Base-by-base conservation (phyloP, 1,140 invertebrate species). In the Frieseomelitta varia region DNA sequence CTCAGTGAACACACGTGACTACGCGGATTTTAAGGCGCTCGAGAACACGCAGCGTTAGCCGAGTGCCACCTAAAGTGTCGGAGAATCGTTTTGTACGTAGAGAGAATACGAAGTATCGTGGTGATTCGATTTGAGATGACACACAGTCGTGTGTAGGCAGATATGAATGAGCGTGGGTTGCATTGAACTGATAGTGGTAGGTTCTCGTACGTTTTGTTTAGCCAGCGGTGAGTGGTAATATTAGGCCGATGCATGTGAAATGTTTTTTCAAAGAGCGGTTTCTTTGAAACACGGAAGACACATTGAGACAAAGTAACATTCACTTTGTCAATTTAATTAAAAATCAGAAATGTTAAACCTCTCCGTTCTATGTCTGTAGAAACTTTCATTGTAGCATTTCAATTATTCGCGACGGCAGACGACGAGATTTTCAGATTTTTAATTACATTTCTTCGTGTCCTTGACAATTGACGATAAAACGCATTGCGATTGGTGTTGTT, bases 131-230 rank as follows among this genome's bases (percentile, higher is more conserved):
- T 17, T 24, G 15, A 15, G 12, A 17, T 24, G 69, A 15, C n/a
- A n/a, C n/a, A n/a, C 24, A 27, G 39, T 27, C 24, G 34, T 4
- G 19, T 56, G 15, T 30, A n/a, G 12, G 39, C 51, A 15, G 27
- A 56, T n/a, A 63, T 79, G 77, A 69, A 47, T 58, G 68, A 80
- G 53, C 67, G 55, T 58, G 68, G 79, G 79, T 72, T 61, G 79
- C 68, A 80, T 72, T 71, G 55, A 61, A 51, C 24, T 55, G 27
- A 30, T 67, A 47, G 67, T 39, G 77, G 77, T 79, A 68, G 77
- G 63, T 68, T 24, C 56, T 63, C 34, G 53, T 68, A 30, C 30
- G 21, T 76, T 76, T 34, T n/a, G 39, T 65, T 34, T 47, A 21
- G 68, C 10, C 39, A 21, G n/a, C 47, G 12, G 34, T 15, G 30